Percentiles rank a stretch among this genome's conserved stretches.
Evolutionary conservation across 2,113 vertebrate species (phyloP).

Genomic region (Ailuropoda melanoleuca): DNA sequence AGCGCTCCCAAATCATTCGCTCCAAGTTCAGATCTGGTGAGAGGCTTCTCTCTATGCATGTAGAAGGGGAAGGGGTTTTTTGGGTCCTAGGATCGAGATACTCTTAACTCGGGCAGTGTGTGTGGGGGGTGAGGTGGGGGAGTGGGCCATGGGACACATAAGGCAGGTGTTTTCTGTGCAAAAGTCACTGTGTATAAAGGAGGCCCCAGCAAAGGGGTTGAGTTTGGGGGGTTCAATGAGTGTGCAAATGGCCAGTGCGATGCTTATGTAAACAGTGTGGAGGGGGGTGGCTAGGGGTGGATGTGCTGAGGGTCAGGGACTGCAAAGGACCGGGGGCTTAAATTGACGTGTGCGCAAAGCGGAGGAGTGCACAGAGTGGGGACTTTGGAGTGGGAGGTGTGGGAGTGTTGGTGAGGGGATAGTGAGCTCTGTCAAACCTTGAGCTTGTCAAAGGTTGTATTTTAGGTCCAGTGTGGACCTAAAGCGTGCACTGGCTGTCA

Average conservation of each 20-base stretch:
- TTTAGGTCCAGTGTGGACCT: not conserved
- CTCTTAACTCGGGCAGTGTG: not conserved
- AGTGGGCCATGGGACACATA: not conserved
- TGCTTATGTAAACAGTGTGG: not conserved
- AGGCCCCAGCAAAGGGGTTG: not conserved
- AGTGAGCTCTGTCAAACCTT: not conserved
- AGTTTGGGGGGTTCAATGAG: not conserved
- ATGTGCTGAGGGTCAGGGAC: not conserved
- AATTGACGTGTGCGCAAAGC: not conserved
- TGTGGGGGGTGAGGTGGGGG: no score
- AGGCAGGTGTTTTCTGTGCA: not conserved
- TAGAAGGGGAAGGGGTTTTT: not conserved
- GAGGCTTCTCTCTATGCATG: conserved; percentile 37
- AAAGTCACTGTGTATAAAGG: not conserved
- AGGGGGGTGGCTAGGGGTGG: not conserved
- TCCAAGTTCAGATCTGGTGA: conserved; percentile 96
- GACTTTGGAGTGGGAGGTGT: not conserved
- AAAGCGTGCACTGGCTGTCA: not conserved
- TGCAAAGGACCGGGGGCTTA: not conserved
- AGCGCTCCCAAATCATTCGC: conserved; percentile 93
- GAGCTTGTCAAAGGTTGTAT: not conserved
- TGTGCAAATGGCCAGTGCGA: not conserved
- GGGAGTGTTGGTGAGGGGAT: not conserved
- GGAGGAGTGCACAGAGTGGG: not conserved
- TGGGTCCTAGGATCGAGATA: not conserved